A percentile compares a stretch with the other conserved stretches of the same genome.
These are phyloP conservation scores for Abscondita cerata DNA, from an alignment of 2,888 invertebrate genomes.

Conservation along the genomic window DNA sequence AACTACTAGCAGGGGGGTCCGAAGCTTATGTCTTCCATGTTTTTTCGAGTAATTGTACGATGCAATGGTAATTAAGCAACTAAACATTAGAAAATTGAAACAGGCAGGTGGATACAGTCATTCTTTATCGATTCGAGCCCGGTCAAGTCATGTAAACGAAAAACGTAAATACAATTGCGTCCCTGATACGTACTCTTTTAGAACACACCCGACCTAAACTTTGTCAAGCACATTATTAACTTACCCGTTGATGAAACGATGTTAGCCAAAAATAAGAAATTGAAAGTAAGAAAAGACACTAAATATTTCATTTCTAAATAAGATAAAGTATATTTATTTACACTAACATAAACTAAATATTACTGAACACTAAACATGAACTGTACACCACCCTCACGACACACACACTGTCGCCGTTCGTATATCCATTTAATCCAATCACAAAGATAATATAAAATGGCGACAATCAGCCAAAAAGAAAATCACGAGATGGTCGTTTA, in stretches of 20 bases:
- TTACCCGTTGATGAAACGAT: constrained; percentile 47
- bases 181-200: constrained; percentile 11
- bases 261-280: constrained; percentile 50
- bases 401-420: constrained; percentile 46
- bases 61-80: too few relatives aligned
- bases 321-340: constrained; percentile 38
- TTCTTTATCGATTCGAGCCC: constrained; percentile 23
- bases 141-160: constrained; percentile 19
- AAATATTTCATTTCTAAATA: constrained; percentile 52
- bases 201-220: constrained; percentile 26
- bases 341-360: constrained; percentile 38
- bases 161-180: constrained; percentile 16
- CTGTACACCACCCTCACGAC: constrained; percentile 43
- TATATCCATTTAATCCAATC: constrained; percentile 47
- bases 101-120: constrained; percentile 5
- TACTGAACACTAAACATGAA: constrained; percentile 36
- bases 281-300: constrained; percentile 50
- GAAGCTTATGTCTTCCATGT: too few relatives aligned
- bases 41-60: too few relatives aligned
- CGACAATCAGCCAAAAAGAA: constrained; percentile 52
- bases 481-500: constrained; percentile 53
- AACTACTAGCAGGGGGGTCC: too few relatives aligned
- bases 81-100: too few relatives aligned
- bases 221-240: constrained; percentile 21
- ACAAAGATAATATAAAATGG: constrained; percentile 51